These are phyloP conservation scores for Ptilodon capucinus DNA, from an alignment of 2,888 invertebrate species.

Conservation along the genomic window DNA sequence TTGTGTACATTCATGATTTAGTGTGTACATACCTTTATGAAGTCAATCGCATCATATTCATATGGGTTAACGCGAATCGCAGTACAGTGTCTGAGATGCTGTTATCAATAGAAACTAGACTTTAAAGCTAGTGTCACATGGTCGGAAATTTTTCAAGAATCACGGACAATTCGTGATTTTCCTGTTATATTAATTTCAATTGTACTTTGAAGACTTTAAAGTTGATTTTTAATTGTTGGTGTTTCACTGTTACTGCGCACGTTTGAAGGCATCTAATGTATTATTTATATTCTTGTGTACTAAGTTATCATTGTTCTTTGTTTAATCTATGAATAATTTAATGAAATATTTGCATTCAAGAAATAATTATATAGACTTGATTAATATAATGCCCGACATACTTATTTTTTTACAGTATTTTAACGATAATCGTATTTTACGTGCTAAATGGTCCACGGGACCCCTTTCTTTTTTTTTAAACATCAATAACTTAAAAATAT, in stretches of 20 bases:
- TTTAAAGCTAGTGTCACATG: not conserved
- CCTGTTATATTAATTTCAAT: not conserved
- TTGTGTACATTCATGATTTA: constrained; percentile 31
- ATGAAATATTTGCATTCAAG: not conserved
- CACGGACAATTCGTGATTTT: too few relatives aligned
- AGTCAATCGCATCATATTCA: constrained; percentile 67
- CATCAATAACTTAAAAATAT: too few relatives aligned
- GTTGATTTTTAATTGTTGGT: constrained; percentile 24
- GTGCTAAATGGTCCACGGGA: too few relatives aligned
- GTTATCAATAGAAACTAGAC: not conserved
- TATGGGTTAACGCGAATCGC: constrained; percentile 37
- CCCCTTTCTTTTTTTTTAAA: not conserved
- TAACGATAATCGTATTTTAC: not conserved
- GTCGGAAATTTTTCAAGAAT: not conserved
- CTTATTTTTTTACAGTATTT: not conserved
- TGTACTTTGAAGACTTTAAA: not conserved
- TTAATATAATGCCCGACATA: not conserved
- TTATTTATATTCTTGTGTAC: constrained; percentile 26
- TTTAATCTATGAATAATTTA: not conserved
- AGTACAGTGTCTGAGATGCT: not conserved
- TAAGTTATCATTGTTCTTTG: not conserved
- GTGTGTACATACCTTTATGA: constrained; percentile 50
- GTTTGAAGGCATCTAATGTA: constrained; percentile 41
- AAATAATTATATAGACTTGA: not conserved
- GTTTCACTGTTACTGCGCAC: not conserved